phyloP scores from a whole-genome alignment of 2,797 vertebrate species.

The Parotocinclus haroldoi region DNA sequence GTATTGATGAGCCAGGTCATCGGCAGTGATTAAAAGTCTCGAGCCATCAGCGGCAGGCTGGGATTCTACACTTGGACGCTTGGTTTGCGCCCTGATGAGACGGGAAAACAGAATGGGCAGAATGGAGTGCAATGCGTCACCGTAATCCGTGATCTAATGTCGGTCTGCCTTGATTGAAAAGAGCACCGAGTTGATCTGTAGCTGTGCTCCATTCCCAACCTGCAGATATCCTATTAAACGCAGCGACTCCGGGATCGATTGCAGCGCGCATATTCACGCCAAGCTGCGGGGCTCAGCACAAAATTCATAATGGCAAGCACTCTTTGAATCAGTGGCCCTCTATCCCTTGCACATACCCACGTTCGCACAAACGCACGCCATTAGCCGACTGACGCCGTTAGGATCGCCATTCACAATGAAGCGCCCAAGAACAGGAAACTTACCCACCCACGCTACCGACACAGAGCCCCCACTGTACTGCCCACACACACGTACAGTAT shows the following conservation, averaged over 20 bases:
- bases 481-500: slow-evolving; percentile 9
- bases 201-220: slow-evolving; percentile 9
- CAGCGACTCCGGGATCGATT: slow-evolving; percentile 30
- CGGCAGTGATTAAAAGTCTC: slow-evolving; percentile 63
- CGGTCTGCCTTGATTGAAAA: slow-evolving; percentile 65
- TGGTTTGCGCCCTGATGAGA: slow-evolving; percentile 62
- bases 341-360: background rate
- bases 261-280: slow-evolving; percentile 16
- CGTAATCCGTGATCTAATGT: slow-evolving; percentile 65
- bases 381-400: background rate
- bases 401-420: slow-evolving; percentile 3
- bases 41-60: slow-evolving; percentile 51
- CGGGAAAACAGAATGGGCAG: slow-evolving; percentile 51
- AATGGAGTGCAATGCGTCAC: slow-evolving; percentile 57
- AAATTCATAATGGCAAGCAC: slow-evolving; percentile 49
- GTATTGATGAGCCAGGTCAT: slow-evolving; percentile 68
- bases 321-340: slow-evolving; percentile 9
- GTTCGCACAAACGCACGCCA: background rate
- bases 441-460: background rate
- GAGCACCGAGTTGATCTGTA: slow-evolving; percentile 61
- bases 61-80: slow-evolving; percentile 45
- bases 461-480: slow-evolving; percentile 13
- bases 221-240: slow-evolving; percentile 33
- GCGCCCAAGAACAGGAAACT: slow-evolving; percentile 1
- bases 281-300: slow-evolving; percentile 17